Evolutionary conservation across 2,113 vertebrate species (phyloP).

Genomic region (Podilymbus podiceps): DNA sequence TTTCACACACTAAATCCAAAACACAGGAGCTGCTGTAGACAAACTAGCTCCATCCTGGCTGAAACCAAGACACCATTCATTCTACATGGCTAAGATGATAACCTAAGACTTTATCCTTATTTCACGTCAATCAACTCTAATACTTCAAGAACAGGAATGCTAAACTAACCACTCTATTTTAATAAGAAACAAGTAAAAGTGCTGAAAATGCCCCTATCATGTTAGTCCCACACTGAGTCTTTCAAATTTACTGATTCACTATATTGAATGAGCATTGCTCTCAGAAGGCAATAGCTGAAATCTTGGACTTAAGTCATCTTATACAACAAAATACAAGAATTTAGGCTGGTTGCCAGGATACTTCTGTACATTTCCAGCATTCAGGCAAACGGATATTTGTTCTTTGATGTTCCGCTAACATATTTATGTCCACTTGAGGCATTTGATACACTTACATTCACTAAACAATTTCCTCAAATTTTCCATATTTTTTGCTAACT

Average conservation of each 20-base stretch:
- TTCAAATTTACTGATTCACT: background rate
- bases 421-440: background rate
- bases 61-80: background rate
- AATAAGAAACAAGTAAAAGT: background rate
- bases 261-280: background rate
- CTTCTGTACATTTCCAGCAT: background rate
- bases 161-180: background rate
- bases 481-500: background rate
- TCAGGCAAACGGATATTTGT: background rate
- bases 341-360: background rate
- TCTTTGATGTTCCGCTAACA: background rate
- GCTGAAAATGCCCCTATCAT: background rate
- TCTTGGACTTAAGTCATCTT: background rate
- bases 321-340: background rate
- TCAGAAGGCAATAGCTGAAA: background rate
- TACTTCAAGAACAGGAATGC: background rate
- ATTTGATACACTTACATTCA: background rate
- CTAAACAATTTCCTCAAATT: background rate
- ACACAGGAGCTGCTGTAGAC: too few relatives aligned
- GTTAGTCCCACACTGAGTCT: background rate
- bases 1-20: too few relatives aligned
- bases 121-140: background rate
- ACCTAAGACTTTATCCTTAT: background rate
- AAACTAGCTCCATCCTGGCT: too few relatives aligned
- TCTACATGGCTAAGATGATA: background rate